Base-by-base conservation (phyloP, 2,113 vertebrate species). In the Asarcornis scutulata region DNA sequence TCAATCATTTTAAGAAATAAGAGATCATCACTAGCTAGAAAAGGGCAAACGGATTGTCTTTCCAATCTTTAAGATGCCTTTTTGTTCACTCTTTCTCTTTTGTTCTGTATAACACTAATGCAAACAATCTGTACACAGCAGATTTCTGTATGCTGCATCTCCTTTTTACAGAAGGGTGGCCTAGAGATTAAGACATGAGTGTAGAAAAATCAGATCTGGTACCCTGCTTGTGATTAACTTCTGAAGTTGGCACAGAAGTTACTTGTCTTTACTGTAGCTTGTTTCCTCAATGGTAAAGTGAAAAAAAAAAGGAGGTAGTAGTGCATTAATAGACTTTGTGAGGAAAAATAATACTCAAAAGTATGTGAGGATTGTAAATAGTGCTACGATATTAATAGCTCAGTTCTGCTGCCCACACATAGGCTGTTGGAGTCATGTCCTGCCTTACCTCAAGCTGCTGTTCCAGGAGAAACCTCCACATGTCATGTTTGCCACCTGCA, bases 11-110 rank as follows among this genome's bases (percentile, higher is more conserved):
- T 22, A 59, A 74, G 72, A 83, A 86, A 9, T 25, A 8, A 14
- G 29, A 66, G 12, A 92, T 27, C 40, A 69, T 10, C 59, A 58
- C 5, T 13, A 91, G 40, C 68, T n/a, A 59, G 55, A 83, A 53
- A 88, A 95, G 56, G 83, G 22, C 83, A 93, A 89, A 91, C 17
- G 79, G 63, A 90, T 79, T 88, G 84, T 83, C 85, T 95, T 97
- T 89, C 82, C 31, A 34, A 16, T 88, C 58, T 88, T 88, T 62
- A 38, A 66, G 34, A 53, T 73, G n/a, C 18, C 13, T 60, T 90
- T 79, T 86, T 58, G 9, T 90, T 76, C 71, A 32, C 48, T 80
- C 13, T 71, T 79, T 25, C 78, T 91, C 8, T 66, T 53, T 53
- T 31, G 23, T 72, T 74, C 42, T 85, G 4, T 72, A 11, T 72